These are phyloP conservation scores for Scolopax mira DNA, from an alignment of 2,113 vertebrate species.

Conservation along the genomic window DNA sequence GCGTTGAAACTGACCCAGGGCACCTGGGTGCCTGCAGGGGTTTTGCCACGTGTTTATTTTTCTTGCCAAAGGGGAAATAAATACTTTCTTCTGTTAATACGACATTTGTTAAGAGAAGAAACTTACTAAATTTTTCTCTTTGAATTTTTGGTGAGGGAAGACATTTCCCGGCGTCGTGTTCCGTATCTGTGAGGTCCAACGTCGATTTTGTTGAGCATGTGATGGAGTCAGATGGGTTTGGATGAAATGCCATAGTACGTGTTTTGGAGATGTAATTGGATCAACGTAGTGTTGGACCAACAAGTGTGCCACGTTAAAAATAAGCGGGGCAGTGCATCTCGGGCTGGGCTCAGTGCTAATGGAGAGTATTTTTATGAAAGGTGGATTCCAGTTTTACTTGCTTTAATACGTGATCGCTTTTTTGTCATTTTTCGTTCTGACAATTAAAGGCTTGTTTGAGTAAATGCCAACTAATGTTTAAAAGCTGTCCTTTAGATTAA, in stretches of 20 bases:
- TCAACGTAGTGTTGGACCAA: background rate
- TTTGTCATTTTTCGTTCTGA: background rate
- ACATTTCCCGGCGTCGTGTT: accelerated
- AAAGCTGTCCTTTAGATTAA: background rate
- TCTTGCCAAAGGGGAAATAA: background rate
- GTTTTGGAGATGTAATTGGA: background rate
- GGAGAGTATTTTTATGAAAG: background rate
- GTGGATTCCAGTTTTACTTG: background rate
- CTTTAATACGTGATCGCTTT: background rate
- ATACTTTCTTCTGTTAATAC: accelerated
- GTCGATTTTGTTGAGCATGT: accelerated
- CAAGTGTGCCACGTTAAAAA: background rate
- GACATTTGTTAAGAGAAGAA: background rate
- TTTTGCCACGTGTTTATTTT: background rate
- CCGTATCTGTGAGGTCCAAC: accelerated
- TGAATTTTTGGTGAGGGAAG: accelerated
- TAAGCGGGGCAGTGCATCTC: background rate
- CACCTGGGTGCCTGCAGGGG: background rate
- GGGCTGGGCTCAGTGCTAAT: background rate
- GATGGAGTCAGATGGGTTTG: background rate
- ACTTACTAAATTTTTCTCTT: background rate
- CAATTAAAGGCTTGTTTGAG: background rate
- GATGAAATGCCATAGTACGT: accelerated
- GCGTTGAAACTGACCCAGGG: background rate
- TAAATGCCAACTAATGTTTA: background rate